A percentile compares a stretch with the other conserved stretches of the same genome.
These are phyloP conservation scores for Euthynnus affinis DNA, from an alignment of 2,797 vertebrate genomes.

Conservation along the genomic window DNA sequence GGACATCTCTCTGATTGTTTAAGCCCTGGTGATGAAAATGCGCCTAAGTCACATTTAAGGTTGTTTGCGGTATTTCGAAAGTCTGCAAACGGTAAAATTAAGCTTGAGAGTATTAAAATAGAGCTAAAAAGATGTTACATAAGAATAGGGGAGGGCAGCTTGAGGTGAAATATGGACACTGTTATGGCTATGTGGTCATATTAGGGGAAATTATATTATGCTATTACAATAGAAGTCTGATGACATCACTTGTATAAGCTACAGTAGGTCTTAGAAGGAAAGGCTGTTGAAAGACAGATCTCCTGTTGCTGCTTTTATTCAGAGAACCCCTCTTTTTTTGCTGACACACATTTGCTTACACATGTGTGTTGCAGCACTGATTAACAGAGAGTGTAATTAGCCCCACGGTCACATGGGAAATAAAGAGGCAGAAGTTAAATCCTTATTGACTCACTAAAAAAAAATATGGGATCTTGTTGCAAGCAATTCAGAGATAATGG, in stretches of 20 bases:
- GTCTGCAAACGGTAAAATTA: conserved; percentile 16
- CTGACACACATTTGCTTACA: conserved; percentile 51
- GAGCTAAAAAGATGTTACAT: conserved; percentile 15
- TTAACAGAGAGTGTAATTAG: conserved; percentile 76
- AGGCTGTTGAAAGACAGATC: conserved; percentile 7
- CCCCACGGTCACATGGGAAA: conserved; percentile 73
- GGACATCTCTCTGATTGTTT: no score
- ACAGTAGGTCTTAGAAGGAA: conserved; percentile 1
- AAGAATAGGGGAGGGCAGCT: conserved; percentile 6
- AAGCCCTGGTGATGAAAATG: neutral
- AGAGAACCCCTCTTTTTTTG: conserved; percentile 41
- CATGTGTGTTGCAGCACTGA: conserved; percentile 57
- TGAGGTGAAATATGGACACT: neutral
- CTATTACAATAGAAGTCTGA: neutral
- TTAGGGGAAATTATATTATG: conserved; percentile 12
- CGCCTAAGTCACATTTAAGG: neutral
- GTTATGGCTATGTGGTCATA: neutral
- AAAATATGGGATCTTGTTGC: conserved; percentile 35
- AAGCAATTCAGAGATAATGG: conserved; percentile 42
- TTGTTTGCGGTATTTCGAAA: conserved; percentile 1
- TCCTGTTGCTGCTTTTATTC: conserved; percentile 41
- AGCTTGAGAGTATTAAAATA: conserved; percentile 15
- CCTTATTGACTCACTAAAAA: conserved; percentile 59
- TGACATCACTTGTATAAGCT: no score
- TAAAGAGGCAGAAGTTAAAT: conserved; percentile 69